Conservation (phyloP, 1,140 invertebrate species). For the Zaprionus tsacasi region DNA sequence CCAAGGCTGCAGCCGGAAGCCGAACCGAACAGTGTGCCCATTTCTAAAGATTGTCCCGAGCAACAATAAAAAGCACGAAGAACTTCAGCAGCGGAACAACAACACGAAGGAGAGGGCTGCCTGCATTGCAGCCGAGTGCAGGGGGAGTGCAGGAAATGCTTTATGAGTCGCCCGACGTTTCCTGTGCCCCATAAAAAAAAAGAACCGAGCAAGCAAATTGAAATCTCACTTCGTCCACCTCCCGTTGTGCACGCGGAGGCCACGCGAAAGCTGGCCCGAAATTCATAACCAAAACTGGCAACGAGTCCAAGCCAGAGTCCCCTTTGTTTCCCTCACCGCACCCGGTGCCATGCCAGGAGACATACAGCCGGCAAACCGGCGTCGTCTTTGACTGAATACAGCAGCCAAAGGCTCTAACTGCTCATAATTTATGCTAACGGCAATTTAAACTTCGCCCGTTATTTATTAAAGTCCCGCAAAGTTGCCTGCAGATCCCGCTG, state of each 20-base stretch:
- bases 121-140: slow-evolving; percentile 59
- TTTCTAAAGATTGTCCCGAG: slow-evolving; percentile 57
- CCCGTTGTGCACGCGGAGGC: neutral
- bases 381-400: slow-evolving; percentile 63
- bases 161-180: slow-evolving; percentile 72
- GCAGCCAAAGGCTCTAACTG: slow-evolving; percentile 65
- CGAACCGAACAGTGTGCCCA: slow-evolving; percentile 60
- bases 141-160: slow-evolving; percentile 80
- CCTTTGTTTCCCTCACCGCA: slow-evolving; percentile 1
- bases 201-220: slow-evolving; percentile 66
- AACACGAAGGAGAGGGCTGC: neutral
- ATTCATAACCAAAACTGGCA: slow-evolving; percentile 33
- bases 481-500: slow-evolving; percentile 3
- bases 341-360: slow-evolving; percentile 1
- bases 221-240: slow-evolving; percentile 56
- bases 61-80: slow-evolving; percentile 47
- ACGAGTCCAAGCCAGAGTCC: neutral
- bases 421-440: slow-evolving; percentile 81
- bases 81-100: slow-evolving; percentile 43
- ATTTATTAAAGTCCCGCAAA: slow-evolving; percentile 72
- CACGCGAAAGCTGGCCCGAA: slow-evolving; percentile 8
- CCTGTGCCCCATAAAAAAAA: slow-evolving; percentile 56
- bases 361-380: slow-evolving; percentile 55
- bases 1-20: slow-evolving; percentile 58
- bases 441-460: slow-evolving; percentile 79